Conservation (phyloP, 2,888 invertebrate genomes). For the Lymantria dispar region DNA sequence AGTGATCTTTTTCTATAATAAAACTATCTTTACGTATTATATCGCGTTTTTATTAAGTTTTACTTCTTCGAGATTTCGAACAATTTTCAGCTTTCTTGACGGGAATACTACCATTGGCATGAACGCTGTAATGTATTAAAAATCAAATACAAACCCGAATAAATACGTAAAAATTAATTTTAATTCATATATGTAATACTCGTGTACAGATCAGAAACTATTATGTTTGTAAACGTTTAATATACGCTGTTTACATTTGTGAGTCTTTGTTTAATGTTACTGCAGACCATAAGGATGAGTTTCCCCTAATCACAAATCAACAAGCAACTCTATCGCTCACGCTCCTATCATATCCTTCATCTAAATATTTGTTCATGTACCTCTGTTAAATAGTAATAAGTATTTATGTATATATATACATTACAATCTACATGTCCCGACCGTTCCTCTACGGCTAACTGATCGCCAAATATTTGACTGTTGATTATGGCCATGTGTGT, state of each 20-base stretch:
- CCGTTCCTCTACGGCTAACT: slow-evolving; percentile 49
- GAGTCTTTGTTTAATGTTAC: too few relatives aligned
- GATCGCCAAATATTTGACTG: slow-evolving; percentile 11
- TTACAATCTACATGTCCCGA: slow-evolving; percentile 56
- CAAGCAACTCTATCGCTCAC: slow-evolving; percentile 31
- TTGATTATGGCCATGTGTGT: slow-evolving; percentile 5
- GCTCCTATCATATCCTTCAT: slow-evolving; percentile 43
- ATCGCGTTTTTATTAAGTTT: background rate
- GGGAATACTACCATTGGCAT: too few relatives aligned
- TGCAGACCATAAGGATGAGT: too few relatives aligned
- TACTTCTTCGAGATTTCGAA: too few relatives aligned
- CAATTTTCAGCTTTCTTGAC: too few relatives aligned
- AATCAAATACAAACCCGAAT: too few relatives aligned
- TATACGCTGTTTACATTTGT: slow-evolving; percentile 3
- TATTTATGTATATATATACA: slow-evolving; percentile 57
- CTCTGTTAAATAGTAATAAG: slow-evolving; percentile 48
- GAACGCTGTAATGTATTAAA: too few relatives aligned
- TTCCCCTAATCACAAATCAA: background rate
- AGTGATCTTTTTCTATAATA: background rate
- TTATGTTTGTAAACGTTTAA: slow-evolving; percentile 17
- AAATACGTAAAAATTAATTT: too few relatives aligned
- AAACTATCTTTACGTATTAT: background rate
- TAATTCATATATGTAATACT: too few relatives aligned
- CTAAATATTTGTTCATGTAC: slow-evolving; percentile 51
- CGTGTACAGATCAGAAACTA: too few relatives aligned